Percentiles rank a stretch among this genome's conserved stretches.
Conservation (phyloP, 2,888 invertebrate genomes). For the Anthophora plumipes region DNA sequence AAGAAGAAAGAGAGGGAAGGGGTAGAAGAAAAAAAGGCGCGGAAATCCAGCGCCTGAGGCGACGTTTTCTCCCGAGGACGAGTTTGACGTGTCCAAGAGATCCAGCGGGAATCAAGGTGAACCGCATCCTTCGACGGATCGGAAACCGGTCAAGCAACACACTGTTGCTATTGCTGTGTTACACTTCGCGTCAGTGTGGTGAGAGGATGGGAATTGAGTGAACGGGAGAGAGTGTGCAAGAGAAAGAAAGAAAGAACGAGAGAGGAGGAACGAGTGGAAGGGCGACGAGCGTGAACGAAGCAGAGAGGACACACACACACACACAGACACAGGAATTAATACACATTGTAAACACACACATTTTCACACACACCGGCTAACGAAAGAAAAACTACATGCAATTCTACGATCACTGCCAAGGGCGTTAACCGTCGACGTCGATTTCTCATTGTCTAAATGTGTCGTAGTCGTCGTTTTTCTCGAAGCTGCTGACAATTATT, state of each 20-base stretch:
- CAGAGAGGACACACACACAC: not conserved
- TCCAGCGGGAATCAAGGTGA: conserved; percentile 54
- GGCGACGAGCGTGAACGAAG: not conserved
- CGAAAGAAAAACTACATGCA: conserved; percentile 72
- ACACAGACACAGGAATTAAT: not conserved
- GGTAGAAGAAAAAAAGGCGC: not conserved
- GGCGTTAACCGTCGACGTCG: conserved; percentile 80
- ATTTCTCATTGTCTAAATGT: conserved; percentile 74
- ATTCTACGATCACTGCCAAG: conserved; percentile 84
- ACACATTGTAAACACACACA: not conserved
- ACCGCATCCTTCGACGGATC: conserved; percentile 54
- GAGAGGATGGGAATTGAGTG: not conserved
- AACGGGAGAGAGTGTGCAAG: conserved; percentile 9
- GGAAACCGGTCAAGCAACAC: conserved; percentile 54
- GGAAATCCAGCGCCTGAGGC: not conserved
- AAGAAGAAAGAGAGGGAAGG: no score
- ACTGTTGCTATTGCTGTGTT: not conserved
- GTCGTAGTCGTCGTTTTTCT: conserved; percentile 59
- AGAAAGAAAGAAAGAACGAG: not conserved
- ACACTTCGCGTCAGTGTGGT: not conserved
- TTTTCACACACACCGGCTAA: conserved; percentile 7
- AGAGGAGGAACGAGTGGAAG: not conserved
- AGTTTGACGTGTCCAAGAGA: conserved; percentile 15
- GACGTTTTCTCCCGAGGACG: not conserved
- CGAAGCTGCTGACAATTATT: conserved; percentile 21